A percentile compares a stretch with the other conserved stretches of the same genome.
phyloP scores from a whole-genome alignment of 2,797 vertebrate species.

The Pelodytes ibericus region DNA sequence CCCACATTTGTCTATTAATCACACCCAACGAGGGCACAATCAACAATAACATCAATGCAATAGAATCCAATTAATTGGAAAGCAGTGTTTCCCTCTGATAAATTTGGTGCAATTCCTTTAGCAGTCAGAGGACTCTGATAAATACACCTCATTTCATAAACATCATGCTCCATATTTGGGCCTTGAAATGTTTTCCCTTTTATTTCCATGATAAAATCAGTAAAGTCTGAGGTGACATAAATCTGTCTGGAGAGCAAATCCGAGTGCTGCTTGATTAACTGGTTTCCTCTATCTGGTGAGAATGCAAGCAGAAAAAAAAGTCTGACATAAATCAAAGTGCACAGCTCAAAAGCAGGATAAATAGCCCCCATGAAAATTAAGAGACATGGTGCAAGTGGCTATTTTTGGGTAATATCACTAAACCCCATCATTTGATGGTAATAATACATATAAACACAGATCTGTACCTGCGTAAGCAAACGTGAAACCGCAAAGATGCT shows the following conservation, averaged over 20 bases:
- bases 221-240: conserved; percentile 20
- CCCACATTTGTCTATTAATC: background rate
- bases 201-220: conserved; percentile 34
- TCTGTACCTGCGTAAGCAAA: too few relatives aligned
- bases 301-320: conserved; percentile 8
- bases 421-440: background rate
- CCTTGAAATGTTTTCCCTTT: conserved; percentile 10
- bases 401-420: background rate
- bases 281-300: conserved; percentile 13
- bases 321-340: conserved; percentile 12
- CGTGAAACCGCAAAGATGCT: too few relatives aligned
- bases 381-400: background rate
- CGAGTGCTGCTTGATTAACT: conserved; percentile 29
- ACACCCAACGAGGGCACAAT: background rate
- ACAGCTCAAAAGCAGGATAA: conserved; percentile 15
- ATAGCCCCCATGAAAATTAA: background rate
- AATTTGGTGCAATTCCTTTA: conserved; percentile 3
- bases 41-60: background rate
- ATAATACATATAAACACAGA: background rate
- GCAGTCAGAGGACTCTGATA: background rate
- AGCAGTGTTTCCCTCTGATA: background rate
- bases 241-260: conserved; percentile 32
- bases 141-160: conserved; percentile 20
- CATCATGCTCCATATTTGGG: conserved; percentile 13
- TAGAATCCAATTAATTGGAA: background rate